Evolutionary conservation across 92 coral and sea anemone genomes (phyloP).

Genomic region (Epizoanthus illoricatus): DNA sequence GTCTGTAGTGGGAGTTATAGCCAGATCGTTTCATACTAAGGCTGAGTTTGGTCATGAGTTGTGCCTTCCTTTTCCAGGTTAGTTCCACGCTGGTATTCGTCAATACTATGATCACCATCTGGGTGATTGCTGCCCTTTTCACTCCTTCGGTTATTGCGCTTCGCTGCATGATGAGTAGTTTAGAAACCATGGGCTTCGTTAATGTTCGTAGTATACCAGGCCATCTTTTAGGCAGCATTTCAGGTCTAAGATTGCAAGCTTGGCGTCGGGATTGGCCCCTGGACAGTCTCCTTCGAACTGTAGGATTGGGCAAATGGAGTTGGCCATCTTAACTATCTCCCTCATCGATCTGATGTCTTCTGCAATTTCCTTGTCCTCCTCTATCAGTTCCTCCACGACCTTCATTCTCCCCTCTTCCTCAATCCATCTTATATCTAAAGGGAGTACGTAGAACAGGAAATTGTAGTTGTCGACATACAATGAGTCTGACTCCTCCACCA

Average conservation of each 20-base stretch:
- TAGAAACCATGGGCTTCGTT: too few relatives aligned
- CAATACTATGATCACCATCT: background rate
- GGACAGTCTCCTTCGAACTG: too few relatives aligned
- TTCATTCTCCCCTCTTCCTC: too few relatives aligned
- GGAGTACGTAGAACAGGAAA: conserved; percentile 1
- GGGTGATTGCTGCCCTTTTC: background rate
- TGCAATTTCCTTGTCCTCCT: too few relatives aligned
- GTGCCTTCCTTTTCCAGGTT: background rate
- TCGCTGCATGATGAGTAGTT: too few relatives aligned
- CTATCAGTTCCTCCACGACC: too few relatives aligned
- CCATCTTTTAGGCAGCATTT: background rate
- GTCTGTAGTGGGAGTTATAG: background rate
- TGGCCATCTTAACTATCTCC: background rate
- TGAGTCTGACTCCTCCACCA: conserved; percentile 18
- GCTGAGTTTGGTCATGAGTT: background rate
- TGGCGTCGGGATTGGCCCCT: too few relatives aligned
- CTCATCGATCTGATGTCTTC: too few relatives aligned
- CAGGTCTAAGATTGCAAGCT: background rate
- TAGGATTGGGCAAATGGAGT: too few relatives aligned
- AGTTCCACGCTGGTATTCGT: background rate
- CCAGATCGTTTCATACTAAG: background rate
- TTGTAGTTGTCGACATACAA: conserved; percentile 9
- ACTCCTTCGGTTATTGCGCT: background rate
- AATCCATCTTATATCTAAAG: background rate
- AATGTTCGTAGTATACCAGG: too few relatives aligned